Conservation (phyloP, 2,888 invertebrate genomes). For the Leptopilina myrica region DNA sequence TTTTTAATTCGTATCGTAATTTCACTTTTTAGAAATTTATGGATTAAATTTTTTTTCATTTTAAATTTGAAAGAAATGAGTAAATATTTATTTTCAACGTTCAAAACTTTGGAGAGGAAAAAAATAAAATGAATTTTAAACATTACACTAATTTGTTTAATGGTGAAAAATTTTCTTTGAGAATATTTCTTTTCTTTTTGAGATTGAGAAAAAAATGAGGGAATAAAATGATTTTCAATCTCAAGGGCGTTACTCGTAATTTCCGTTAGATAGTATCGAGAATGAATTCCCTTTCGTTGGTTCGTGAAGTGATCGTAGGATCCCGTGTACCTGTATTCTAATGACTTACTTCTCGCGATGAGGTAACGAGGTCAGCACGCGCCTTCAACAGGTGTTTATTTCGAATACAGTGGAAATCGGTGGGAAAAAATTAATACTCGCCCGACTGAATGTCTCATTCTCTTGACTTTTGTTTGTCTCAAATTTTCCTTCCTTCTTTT, state of each 20-base stretch:
- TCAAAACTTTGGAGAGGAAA: too few relatives aligned
- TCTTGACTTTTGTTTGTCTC: slow-evolving; percentile 36
- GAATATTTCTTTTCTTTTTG: neutral
- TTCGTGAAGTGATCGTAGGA: slow-evolving; percentile 51
- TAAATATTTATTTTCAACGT: too few relatives aligned
- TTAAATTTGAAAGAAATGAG: too few relatives aligned
- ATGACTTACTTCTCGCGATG: slow-evolving; percentile 61
- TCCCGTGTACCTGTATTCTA: slow-evolving; percentile 56
- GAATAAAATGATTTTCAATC: neutral
- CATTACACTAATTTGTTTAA: too few relatives aligned
- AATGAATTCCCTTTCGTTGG: slow-evolving; percentile 61
- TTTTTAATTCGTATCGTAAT: too few relatives aligned
- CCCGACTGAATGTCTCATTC: slow-evolving; percentile 50
- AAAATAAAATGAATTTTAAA: too few relatives aligned
- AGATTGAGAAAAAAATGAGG: neutral
- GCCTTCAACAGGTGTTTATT: slow-evolving; percentile 54
- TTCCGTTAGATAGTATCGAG: slow-evolving; percentile 42
- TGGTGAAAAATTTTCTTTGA: too few relatives aligned
- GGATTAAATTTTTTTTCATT: too few relatives aligned
- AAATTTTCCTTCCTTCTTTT: too few relatives aligned
- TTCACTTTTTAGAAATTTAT: too few relatives aligned
- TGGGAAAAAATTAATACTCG: slow-evolving; percentile 49
- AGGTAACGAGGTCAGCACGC: slow-evolving; percentile 60
- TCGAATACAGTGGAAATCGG: slow-evolving; percentile 52
- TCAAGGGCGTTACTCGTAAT: slow-evolving; percentile 16